Evolutionary conservation across 2,797 vertebrate species (phyloP).

Genomic region (Distichodus sexfasciatus): DNA sequence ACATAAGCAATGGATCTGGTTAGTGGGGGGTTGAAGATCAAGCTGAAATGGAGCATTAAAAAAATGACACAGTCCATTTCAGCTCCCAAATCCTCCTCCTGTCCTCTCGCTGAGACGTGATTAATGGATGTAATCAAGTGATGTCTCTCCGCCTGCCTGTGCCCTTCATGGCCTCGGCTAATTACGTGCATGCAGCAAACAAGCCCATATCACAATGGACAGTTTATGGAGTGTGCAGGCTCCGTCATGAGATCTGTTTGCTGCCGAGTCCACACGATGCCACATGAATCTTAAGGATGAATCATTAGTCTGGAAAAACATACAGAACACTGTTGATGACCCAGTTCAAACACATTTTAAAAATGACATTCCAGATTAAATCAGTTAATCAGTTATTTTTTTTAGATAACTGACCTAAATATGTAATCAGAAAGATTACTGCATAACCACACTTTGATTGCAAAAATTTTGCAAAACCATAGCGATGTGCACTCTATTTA

Average conservation of each 20-base stretch:
- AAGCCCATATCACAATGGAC: constrained; percentile 56
- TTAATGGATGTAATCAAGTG: constrained; percentile 74
- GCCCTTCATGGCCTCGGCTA: constrained; percentile 59
- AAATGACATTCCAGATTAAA: neutral
- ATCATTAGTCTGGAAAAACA: constrained; percentile 13
- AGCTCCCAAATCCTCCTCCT: constrained; percentile 55
- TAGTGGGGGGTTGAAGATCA: constrained; percentile 54
- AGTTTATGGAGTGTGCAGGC: constrained; percentile 53
- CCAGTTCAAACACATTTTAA: constrained; percentile 19
- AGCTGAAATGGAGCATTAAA: constrained; percentile 65
- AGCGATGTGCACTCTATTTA: no score
- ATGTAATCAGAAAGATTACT: no score
- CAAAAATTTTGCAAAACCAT: no score
- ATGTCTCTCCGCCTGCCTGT: constrained; percentile 58
- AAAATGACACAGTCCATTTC: constrained; percentile 59
- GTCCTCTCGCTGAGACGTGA: constrained; percentile 61
- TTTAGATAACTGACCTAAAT: neutral
- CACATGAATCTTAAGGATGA: constrained; percentile 26
- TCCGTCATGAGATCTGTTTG: constrained; percentile 27
- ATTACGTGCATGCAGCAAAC: constrained; percentile 63
- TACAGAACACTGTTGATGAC: constrained; percentile 7
- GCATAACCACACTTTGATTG: no score
- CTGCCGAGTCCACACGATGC: constrained; percentile 22
- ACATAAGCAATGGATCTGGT: constrained; percentile 46
- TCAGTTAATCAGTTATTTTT: no score